phyloP scores from a whole-genome alignment of 2,888 invertebrate genomes.

The Drosophila cognata region DNA sequence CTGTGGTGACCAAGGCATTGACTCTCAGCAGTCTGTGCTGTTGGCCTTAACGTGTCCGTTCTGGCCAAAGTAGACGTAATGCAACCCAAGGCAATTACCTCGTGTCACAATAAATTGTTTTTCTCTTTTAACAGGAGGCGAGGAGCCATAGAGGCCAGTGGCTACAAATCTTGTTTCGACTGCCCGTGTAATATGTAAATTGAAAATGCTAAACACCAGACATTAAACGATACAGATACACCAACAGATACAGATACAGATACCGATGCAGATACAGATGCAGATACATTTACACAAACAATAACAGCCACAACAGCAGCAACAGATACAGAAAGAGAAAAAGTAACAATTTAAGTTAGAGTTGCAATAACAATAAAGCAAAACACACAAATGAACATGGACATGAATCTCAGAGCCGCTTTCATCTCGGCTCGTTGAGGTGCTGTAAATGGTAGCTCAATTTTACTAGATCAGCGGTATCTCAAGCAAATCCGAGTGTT shows the following conservation, averaged over 20 bases:
- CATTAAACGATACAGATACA: slow-evolving; percentile 65
- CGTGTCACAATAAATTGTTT: slow-evolving; percentile 80
- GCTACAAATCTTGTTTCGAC: slow-evolving; percentile 80
- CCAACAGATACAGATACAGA: slow-evolving; percentile 26
- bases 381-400: slow-evolving; percentile 26
- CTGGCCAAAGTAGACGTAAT: slow-evolving; percentile 51
- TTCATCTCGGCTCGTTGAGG: background rate
- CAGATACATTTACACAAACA: background rate
- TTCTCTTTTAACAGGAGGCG: slow-evolving; percentile 27
- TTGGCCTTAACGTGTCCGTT: slow-evolving; percentile 56
- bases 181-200: slow-evolving; percentile 80
- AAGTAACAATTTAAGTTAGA: slow-evolving; percentile 5
- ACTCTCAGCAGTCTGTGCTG: slow-evolving; percentile 19
- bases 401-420: background rate
- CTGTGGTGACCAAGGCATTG: slow-evolving; percentile 28
- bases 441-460: slow-evolving; percentile 12
- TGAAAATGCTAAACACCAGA: slow-evolving; percentile 81
- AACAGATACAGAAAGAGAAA: background rate
- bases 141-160: slow-evolving; percentile 38
- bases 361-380: slow-evolving; percentile 21
- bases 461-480: background rate
- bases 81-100: slow-evolving; percentile 73
- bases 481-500: background rate
- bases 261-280: slow-evolving; percentile 3
- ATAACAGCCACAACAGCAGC: background rate